Base-by-base conservation (phyloP, 2,113 vertebrate species). In the Loxodonta africana region DNA sequence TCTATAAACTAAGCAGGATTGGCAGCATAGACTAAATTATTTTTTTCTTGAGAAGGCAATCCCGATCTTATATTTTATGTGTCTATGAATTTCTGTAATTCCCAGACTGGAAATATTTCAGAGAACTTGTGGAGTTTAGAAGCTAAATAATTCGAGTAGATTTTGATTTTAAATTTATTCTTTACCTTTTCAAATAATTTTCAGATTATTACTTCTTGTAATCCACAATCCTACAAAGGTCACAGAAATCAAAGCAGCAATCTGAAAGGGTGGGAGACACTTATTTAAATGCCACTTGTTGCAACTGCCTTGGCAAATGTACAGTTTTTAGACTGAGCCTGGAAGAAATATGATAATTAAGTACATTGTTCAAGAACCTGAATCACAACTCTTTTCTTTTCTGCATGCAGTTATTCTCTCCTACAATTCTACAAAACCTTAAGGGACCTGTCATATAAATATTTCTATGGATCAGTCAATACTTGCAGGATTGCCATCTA, bases 381-480 rank as follows among this genome's bases (percentile, higher is more conserved):
- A 96, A 95, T 67, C 33, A 92, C 81, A 97, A 92, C 26, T 82
- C 57, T 67, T 97, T 94, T 95, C 60, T 98, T 94, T 92, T 87
- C 91, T 76, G 78, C 78, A 84, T 60, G 41, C 48, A 90, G 96
- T 98, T 98, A 97, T 98, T 98, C 91, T 97, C 96, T 97, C 30
- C 92, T 95, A 97, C 86, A 90, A 95, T 78, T 78, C 94, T 73
- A 94, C 63, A 78, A 95, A 92, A 88, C 86, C 69, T 98, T 98
- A 98, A 97, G 97, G 93, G 90, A 96, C 60, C 97, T 98, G 97
- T 83, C 98, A 97, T 96, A 98, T 98, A 98, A 98, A 98, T 98
- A 98, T 98, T 98, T 98, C 96, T 97, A 98, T 98, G 95, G 97
- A 98, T 98, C 98, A 98, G 97, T 98, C 98, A 98, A 97, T 98